Evolutionary conservation across 2,797 vertebrate species (phyloP).

Genomic region (Amblyopsis hoosieri): DNA sequence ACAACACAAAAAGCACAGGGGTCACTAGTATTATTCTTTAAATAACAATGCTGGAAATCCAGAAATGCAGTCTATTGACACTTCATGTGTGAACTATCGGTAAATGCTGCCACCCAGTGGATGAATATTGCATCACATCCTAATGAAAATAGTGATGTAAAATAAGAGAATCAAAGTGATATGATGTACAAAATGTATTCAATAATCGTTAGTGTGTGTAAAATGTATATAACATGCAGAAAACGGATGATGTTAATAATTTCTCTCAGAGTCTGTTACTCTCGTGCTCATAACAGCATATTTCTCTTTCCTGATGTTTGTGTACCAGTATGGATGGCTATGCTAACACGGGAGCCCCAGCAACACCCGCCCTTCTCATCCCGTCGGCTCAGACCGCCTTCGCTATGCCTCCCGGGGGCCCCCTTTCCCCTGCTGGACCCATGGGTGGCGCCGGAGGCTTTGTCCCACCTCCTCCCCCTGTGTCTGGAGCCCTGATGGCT

Average conservation of each 20-base stretch:
- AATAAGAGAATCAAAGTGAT: too few species aligned
- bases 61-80: too few species aligned
- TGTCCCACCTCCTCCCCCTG: constrained; percentile 76
- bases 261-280: neutral
- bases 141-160: too few species aligned
- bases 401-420: constrained; percentile 88
- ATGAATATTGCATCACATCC: neutral
- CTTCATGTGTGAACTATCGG: constrained; percentile 11
- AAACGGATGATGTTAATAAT: too few species aligned
- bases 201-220: too few species aligned
- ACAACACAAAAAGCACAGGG: neutral
- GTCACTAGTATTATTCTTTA: too few species aligned
- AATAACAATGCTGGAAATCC: too few species aligned
- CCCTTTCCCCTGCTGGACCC: constrained; percentile 71
- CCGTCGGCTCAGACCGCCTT: constrained; percentile 95
- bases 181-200: too few species aligned
- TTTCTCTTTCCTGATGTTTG: constrained; percentile 2
- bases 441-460: constrained; percentile 74
- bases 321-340: constrained; percentile 76
- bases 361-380: constrained; percentile 79
- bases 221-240: too few species aligned
- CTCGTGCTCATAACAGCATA: neutral
- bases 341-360: constrained; percentile 75
- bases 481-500: constrained; percentile 78
- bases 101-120: constrained; percentile 71